These are phyloP conservation scores for Helicoverpa armigera DNA, from an alignment of 1,140 invertebrate species.

Conservation along the genomic window DNA sequence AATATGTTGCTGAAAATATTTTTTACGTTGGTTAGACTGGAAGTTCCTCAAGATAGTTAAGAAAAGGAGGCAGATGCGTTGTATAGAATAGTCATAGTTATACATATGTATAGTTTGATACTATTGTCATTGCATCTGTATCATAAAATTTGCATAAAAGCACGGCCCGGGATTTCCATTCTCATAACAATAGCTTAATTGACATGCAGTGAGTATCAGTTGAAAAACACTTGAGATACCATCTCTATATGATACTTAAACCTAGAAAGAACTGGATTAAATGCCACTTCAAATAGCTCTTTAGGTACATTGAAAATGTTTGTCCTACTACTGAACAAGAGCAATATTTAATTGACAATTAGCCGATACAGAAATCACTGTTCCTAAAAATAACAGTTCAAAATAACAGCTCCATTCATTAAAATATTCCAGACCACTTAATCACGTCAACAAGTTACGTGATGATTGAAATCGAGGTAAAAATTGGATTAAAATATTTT, in stretches of 20 bases:
- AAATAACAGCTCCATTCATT: constrained; percentile 24
- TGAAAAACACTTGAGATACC: constrained; percentile 29
- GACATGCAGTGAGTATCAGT: constrained; percentile 26
- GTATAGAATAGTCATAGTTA: no score
- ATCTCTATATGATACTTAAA: constrained; percentile 8
- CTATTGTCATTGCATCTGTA: neutral
- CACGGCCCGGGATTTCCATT: constrained; percentile 39
- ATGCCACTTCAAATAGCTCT: constrained; percentile 23
- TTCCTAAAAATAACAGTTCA: neutral
- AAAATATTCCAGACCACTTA: constrained; percentile 19
- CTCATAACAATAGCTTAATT: constrained; percentile 42
- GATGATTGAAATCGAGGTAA: constrained; percentile 38
- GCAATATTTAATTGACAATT: neutral
- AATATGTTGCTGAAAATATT: no score
- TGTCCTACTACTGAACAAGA: neutral
- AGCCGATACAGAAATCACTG: neutral
- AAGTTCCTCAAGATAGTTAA: no score
- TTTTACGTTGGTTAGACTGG: no score
- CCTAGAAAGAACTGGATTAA: constrained; percentile 28
- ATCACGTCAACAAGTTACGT: constrained; percentile 30
- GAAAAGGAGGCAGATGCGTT: no score
- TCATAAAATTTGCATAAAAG: constrained; percentile 20
- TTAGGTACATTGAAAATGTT: neutral
- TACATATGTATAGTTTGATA: neutral
- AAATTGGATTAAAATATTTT: constrained; percentile 46